Evolutionary conservation across 2,797 vertebrate species (phyloP), one percentile per base, ranked within the genome.

Genomic region (Sebastolobus altivelis): DNA sequence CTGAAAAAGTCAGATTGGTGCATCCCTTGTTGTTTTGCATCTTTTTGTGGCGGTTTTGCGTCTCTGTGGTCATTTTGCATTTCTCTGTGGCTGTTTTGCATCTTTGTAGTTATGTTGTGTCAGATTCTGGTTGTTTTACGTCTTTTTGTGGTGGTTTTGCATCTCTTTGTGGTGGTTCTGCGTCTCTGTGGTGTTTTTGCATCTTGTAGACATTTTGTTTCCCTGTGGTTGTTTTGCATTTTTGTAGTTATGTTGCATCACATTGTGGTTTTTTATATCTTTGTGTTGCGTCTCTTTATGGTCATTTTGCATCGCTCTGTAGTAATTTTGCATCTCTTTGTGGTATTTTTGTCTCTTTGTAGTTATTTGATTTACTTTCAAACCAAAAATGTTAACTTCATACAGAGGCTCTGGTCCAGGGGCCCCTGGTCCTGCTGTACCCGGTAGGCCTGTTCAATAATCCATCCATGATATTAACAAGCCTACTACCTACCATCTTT

Each of bases 401-500:
- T 22, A 16, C 38, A 31, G 10, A 49, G 49, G 10, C 52, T 66
- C 12, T n/a, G 29, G 18, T 54, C 37, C 52, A 29, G 5, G 5
- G 25, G 35, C 9, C 14, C 27, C 9, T 61, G 11, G 58, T 12
- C 2, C 27, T 12, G 33, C 29, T 54, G 31, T 14, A 33, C 40
- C 25, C 1, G 3, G 11, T 18, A 0, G 0, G 16, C 20, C 37
- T 5, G 6, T 35, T 55, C 20, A 73, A 33, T 69, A 58, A 69
- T 75, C 27, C 55, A 40, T 72, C 11, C 38, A 6, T 40, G 12
- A 43, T 13, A 66, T 67, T 38, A 76, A 85, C 38, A 72, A 68
- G 56, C 25, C 68, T 27, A 31, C 63, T n/a, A 37, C 33, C 33
- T 40, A 46, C 70, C 25, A 33, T 38, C 38, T 12, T 55, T 43